Evolutionary conservation across 2,888 invertebrate genomes (phyloP).

Genomic region (Mimas tiliae): DNA sequence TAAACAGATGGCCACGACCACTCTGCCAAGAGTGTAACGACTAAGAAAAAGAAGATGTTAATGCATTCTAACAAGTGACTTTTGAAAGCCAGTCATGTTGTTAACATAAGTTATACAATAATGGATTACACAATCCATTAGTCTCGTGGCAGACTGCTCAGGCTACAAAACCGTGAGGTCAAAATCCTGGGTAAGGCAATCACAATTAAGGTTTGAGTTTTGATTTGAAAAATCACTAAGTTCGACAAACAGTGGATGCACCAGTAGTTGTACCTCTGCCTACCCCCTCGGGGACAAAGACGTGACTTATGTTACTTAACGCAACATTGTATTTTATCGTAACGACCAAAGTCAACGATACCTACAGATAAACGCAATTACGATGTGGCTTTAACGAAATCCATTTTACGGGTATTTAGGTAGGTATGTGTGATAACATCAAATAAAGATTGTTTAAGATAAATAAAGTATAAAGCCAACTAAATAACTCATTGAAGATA

Average conservation of each 20-base stretch:
- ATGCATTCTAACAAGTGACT: too few relatives aligned
- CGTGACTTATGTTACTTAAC: background rate
- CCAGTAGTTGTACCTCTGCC: background rate
- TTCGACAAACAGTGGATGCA: background rate
- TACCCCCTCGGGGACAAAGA: background rate
- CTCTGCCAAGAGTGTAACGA: too few relatives aligned
- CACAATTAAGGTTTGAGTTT: too few relatives aligned
- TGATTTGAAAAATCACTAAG: too few relatives aligned
- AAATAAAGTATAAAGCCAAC: slow-evolving; percentile 9
- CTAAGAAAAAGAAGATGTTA: too few relatives aligned
- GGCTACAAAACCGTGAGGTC: too few relatives aligned
- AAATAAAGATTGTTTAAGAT: slow-evolving; percentile 25
- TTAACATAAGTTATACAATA: too few relatives aligned
- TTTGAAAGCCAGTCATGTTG: too few relatives aligned
- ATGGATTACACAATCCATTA: too few relatives aligned
- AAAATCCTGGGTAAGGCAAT: too few relatives aligned
- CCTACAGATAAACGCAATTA: slow-evolving; percentile 24
- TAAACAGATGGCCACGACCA: too few relatives aligned
- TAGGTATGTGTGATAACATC: slow-evolving; percentile 14
- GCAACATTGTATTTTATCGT: background rate
- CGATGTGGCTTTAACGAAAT: slow-evolving; percentile 27
- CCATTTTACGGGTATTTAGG: slow-evolving; percentile 18
- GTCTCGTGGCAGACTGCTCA: too few relatives aligned
- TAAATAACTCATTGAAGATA: slow-evolving; percentile 15
- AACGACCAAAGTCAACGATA: background rate